Evolutionary conservation across 2,797 vertebrate species (phyloP).

Genomic region (Cuniculus paca): DNA sequence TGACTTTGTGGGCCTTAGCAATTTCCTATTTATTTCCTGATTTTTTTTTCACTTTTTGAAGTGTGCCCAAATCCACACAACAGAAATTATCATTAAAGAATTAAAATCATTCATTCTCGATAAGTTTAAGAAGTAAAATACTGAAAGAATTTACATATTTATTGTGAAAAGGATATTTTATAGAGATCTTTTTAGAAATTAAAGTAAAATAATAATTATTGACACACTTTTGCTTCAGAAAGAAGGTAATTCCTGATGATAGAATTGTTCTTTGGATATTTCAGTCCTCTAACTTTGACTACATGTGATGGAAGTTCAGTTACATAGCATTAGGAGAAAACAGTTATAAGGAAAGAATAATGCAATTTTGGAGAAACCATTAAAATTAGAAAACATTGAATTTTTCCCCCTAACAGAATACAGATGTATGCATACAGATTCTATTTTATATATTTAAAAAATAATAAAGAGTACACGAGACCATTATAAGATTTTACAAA

Average conservation of each 20-base stretch:
- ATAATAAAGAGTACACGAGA: neutral
- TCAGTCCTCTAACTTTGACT: neutral
- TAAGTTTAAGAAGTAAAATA: neutral
- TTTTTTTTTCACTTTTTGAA: constrained; percentile 2
- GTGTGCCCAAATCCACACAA: neutral
- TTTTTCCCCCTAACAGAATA: neutral
- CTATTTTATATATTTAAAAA: neutral
- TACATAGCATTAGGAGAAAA: neutral
- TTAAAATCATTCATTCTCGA: neutral
- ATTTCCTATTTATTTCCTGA: neutral
- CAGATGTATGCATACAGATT: neutral
- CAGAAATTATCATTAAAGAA: neutral
- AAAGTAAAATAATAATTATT: neutral
- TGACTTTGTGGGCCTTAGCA: neutral
- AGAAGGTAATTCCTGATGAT: neutral
- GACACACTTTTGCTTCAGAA: neutral
- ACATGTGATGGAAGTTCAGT: neutral
- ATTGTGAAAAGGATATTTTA: neutral
- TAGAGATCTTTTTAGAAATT: neutral
- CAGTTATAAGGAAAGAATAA: neutral
- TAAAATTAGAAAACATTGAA: neutral
- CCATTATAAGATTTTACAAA: neutral
- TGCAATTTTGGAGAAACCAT: neutral
- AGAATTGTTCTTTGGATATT: neutral
- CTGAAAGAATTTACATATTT: neutral